These are phyloP conservation scores for Eptatretus atami DNA, from an alignment of 2,797 vertebrate genomes.

Conservation along the genomic window DNA sequence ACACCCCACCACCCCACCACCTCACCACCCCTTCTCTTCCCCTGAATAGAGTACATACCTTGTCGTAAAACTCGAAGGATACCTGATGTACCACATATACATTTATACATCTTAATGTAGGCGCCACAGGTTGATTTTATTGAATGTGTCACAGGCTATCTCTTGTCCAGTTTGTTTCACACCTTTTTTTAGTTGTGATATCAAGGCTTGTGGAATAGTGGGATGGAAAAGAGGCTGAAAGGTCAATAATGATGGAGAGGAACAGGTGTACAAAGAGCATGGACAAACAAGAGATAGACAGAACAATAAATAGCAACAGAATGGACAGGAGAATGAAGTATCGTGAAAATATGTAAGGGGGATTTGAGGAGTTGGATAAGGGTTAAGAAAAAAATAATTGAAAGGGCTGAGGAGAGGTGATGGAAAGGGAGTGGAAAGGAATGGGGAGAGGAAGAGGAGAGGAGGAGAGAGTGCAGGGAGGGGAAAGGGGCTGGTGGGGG, in stretches of 20 bases:
- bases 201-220: no score
- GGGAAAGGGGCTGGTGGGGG: background rate
- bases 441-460: background rate
- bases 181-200: no score
- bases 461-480: background rate
- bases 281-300: constrained; percentile 8
- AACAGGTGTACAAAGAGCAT: constrained; percentile 4
- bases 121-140: no score
- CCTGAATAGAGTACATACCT: background rate
- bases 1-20: background rate
- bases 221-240: no score
- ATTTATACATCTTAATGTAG: no score
- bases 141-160: no score
- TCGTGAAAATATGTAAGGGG: background rate
- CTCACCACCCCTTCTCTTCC: background rate
- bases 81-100: no score
- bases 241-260: no score
- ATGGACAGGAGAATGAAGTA: constrained; percentile 7
- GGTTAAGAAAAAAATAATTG: background rate
- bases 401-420: background rate
- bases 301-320: constrained; percentile 1
- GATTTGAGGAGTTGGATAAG: no score
- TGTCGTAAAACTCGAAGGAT: no score
- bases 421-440: background rate
- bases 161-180: no score